These are phyloP conservation scores for Corythornis vintsioides DNA, from an alignment of 2,113 vertebrate species.

Conservation along the genomic window DNA sequence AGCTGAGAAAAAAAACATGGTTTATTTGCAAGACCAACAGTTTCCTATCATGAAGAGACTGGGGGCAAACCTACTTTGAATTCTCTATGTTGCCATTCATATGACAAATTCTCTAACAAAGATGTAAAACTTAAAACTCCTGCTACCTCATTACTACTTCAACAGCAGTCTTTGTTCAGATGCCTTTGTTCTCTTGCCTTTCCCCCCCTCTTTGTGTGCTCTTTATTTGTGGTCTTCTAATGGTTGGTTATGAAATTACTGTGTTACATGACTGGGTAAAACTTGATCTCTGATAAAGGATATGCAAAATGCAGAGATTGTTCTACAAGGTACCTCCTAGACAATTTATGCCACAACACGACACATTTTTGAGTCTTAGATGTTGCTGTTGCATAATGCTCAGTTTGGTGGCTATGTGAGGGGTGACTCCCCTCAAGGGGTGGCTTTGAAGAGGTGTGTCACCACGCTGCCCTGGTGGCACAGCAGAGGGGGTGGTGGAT, in stretches of 20 bases:
- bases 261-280: not conserved
- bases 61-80: not conserved
- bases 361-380: not conserved
- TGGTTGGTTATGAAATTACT: not conserved
- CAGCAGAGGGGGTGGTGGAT: not conserved
- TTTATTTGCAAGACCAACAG: constrained; percentile 19
- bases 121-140: not conserved
- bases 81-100: not conserved
- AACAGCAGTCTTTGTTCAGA: not conserved
- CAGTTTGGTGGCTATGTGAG: rapidly evolving
- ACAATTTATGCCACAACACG: not conserved
- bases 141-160: not conserved
- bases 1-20: not conserved
- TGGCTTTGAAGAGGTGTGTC: not conserved
- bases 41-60: not conserved
- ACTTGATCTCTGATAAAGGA: not conserved
- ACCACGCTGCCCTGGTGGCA: not conserved
- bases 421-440: too few species aligned
- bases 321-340: not conserved
- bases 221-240: not conserved
- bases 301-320: not conserved
- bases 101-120: not conserved
- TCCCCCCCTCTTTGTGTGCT: not conserved
- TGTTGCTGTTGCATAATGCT: not conserved
- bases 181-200: not conserved